Evolutionary conservation across 2,797 vertebrate species (phyloP), one percentile per base, ranked within the genome.

Genomic region (Harpagifer antarcticus): DNA sequence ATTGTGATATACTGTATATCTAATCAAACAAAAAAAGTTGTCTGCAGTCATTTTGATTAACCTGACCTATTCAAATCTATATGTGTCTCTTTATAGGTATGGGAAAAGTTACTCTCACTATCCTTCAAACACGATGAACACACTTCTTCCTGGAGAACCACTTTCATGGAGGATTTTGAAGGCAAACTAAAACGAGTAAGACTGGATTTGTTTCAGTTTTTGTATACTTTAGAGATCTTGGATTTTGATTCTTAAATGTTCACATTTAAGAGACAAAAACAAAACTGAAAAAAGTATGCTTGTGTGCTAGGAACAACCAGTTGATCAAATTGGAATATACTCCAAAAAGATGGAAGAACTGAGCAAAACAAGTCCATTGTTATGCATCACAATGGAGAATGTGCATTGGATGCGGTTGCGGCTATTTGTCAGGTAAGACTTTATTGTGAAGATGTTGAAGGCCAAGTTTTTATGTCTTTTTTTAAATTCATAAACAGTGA

Each of bases 241-340:
- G 20, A 16, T 59, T 59, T 14, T 23, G 19, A 2, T 59, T 10
- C 63, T 49, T 31, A 33, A 15, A 37, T 58, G 0, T 5, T 73
- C 42, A 40, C 1, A 12, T 19, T 11, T 48, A n/a, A 3, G 67
- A 0, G 31, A 48, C 4, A 61, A 5, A 59, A 62, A 73, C 3
- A 63, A 54, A 72, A 52, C 11, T 74, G 0, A 68, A 2, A 1
- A 50, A 42, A n/a, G 0, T 73, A 3, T 65, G n/a, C 5, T 60
- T 70, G 6, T 75, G 2, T 62, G n/a, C 4, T 42, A 87, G 85
- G 82, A 84, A 75, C 0, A 0, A 0, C 16, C 2, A 20, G 0
- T 0, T 37, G 5, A 75, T 57, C 82, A 58, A 54, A 78, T 87
- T 64, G 76, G 64, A 72, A 49, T 87, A 37, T 87, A 82, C 74